Evolutionary conservation across 1,140 invertebrate species (phyloP).

Genomic region (Temnothorax longispinosus): DNA sequence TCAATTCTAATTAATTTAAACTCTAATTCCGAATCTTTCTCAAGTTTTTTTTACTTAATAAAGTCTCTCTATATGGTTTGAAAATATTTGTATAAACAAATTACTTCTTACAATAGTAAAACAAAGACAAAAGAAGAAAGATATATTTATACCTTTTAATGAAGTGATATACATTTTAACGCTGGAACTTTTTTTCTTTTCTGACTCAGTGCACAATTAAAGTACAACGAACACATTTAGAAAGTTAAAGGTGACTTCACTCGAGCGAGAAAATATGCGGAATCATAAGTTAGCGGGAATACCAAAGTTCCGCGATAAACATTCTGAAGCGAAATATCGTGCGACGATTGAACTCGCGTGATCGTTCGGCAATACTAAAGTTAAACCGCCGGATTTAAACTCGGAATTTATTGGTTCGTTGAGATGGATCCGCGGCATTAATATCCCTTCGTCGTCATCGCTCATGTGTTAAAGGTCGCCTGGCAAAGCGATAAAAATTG

Average conservation of each 20-base stretch:
- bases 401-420: slow-evolving; percentile 53
- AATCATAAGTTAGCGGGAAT: slow-evolving; percentile 38
- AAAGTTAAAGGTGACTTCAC: slow-evolving; percentile 5
- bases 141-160: background rate
- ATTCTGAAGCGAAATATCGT: slow-evolving; percentile 32
- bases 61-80: background rate
- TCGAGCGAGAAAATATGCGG: slow-evolving; percentile 20
- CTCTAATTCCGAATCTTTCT: background rate
- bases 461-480: slow-evolving; percentile 36
- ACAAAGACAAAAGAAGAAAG: background rate
- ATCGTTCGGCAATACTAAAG: slow-evolving; percentile 36
- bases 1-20: background rate
- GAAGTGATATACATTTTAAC: background rate
- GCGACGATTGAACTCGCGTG: slow-evolving; percentile 49
- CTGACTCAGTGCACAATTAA: background rate
- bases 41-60: background rate
- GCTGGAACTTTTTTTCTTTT: background rate
- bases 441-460: slow-evolving; percentile 34
- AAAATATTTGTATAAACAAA: background rate
- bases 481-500: slow-evolving; percentile 33
- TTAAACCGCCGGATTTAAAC: slow-evolving; percentile 48
- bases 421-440: slow-evolving; percentile 31
- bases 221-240: background rate
- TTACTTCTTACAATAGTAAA: background rate
- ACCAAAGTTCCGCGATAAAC: slow-evolving; percentile 39